Evolutionary conservation across 2,113 vertebrate species (phyloP).

Genomic region (Spizaetus ornatus): DNA sequence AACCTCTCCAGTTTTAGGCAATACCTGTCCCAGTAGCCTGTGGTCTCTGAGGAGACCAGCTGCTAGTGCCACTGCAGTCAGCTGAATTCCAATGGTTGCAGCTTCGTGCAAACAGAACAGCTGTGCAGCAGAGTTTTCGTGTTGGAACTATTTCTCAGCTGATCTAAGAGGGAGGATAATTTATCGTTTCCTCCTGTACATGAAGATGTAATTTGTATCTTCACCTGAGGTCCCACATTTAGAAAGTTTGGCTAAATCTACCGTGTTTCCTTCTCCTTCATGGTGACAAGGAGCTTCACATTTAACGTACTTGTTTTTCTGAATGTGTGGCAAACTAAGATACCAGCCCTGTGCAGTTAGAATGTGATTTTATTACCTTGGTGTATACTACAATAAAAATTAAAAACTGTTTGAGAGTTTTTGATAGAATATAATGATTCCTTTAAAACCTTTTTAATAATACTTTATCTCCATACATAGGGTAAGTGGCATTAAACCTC

Average conservation of each 20-base stretch:
- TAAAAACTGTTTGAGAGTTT: neutral
- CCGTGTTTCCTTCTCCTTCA: neutral
- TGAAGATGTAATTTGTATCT: neutral
- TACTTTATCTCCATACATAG: conserved; percentile 70
- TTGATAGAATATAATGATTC: neutral
- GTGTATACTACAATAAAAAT: neutral
- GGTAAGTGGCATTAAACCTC: conserved; percentile 73
- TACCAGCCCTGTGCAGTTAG: neutral
- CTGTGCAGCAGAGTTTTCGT: neutral
- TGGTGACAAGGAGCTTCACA: neutral
- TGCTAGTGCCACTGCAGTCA: neutral
- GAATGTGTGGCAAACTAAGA: neutral
- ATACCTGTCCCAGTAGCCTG: neutral
- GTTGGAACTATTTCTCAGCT: neutral
- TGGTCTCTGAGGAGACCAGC: neutral
- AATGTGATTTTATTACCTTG: neutral
- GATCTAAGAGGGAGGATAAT: neutral
- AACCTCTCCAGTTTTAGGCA: neutral
- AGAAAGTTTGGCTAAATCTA: neutral
- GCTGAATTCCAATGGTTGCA: neutral
- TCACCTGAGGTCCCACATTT: neutral
- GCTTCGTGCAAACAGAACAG: neutral
- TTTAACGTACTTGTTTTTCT: neutral
- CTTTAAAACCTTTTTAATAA: conserved; percentile 52
- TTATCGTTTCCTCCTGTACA: neutral